These are phyloP conservation scores for Mythimna ferrago DNA, from an alignment of 2,888 invertebrate species.

Conservation along the genomic window DNA sequence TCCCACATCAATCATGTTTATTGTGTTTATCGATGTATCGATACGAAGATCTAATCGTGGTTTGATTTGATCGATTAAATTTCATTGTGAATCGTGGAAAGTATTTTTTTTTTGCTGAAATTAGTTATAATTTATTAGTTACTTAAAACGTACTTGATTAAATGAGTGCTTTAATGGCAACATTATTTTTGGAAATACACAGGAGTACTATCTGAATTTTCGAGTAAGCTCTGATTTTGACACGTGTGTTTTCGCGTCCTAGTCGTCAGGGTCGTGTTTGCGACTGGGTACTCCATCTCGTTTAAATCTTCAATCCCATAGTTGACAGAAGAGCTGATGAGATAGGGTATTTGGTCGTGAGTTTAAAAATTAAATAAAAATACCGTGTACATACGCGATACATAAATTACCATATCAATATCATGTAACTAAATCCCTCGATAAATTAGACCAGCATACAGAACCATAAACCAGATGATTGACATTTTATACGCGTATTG, in stretches of 20 bases:
- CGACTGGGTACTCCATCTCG: no score
- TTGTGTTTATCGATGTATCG: constrained; percentile 26
- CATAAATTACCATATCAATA: background rate
- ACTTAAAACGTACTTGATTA: no score
- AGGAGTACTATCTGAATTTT: background rate
- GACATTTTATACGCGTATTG: constrained; percentile 52
- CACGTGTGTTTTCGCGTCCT: no score
- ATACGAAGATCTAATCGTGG: constrained; percentile 25
- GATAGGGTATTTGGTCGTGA: no score
- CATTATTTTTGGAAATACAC: background rate
- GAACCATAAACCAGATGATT: constrained; percentile 58
- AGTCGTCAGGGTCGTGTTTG: no score
- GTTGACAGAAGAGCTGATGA: no score
- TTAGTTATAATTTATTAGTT: background rate
- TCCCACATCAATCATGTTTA: constrained; percentile 40
- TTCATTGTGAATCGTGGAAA: constrained; percentile 23
- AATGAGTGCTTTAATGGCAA: no score
- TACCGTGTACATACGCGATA: background rate
- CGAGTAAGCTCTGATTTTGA: background rate
- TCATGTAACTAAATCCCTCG: constrained; percentile 42
- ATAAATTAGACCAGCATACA: constrained; percentile 29
- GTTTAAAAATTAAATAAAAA: background rate
- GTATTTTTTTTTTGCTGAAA: constrained; percentile 11
- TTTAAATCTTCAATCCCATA: no score
- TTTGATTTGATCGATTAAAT: constrained; percentile 42